These are phyloP conservation scores for Margarornis squamiger DNA, from an alignment of 2,797 vertebrate species.

Conservation along the genomic window DNA sequence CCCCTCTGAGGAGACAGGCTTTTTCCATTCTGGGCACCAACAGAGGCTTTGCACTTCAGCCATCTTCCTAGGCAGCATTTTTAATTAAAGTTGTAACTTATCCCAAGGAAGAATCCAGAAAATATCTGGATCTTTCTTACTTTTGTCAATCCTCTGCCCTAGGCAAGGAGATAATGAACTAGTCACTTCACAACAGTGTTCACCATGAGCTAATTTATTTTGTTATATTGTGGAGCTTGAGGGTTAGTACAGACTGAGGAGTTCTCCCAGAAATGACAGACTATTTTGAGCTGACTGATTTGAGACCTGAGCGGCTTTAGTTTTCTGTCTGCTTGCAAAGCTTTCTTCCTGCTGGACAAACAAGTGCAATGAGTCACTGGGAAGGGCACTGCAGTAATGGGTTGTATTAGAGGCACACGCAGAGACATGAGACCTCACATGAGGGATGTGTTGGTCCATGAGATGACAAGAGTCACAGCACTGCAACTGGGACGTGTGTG, in stretches of 20 bases:
- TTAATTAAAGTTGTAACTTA: conserved; percentile 42
- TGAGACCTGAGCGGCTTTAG: not conserved
- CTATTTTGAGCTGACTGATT: not conserved
- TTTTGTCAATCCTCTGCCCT: not conserved
- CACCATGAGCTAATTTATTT: not conserved
- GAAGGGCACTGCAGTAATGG: not conserved
- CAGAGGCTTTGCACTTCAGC: not conserved
- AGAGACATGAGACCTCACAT: not conserved
- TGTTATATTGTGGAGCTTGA: not conserved
- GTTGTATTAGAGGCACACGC: accelerated
- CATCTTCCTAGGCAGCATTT: not conserved
- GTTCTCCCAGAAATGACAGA: not conserved
- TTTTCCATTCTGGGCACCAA: not conserved
- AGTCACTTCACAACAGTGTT: not conserved
- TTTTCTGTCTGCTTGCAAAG: not conserved
- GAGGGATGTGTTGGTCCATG: not conserved
- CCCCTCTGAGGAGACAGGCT: not conserved
- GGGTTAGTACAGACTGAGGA: not conserved
- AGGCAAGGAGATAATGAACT: conserved; percentile 27
- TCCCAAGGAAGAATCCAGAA: conserved; percentile 22
- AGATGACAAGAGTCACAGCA: not conserved
- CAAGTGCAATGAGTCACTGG: not conserved
- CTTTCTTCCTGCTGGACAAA: not conserved
- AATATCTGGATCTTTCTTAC: conserved; percentile 2
- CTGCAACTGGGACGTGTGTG: not conserved